These are phyloP conservation scores for Epistrophe grossulariae DNA, from an alignment of 2,888 invertebrate species.

Conservation along the genomic window DNA sequence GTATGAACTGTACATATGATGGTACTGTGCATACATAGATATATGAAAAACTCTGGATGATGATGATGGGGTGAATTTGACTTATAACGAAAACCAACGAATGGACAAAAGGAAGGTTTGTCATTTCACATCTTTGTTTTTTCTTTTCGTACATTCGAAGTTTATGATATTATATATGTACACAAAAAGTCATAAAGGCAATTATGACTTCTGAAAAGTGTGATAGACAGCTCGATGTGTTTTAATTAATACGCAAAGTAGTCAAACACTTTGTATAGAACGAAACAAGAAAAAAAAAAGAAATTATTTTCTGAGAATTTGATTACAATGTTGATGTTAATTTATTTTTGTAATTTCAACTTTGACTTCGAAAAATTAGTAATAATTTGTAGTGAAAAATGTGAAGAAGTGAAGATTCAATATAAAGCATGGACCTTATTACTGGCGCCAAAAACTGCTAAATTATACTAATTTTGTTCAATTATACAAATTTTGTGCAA, in stretches of 20 bases:
- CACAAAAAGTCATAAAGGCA: constrained; percentile 48
- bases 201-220: constrained; percentile 35
- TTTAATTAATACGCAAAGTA: constrained; percentile 39
- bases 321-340: neutral
- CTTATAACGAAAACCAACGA: constrained; percentile 16
- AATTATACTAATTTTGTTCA: too few species aligned
- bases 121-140: neutral
- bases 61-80: constrained; percentile 62
- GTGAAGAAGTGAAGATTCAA: too few species aligned
- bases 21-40: neutral
- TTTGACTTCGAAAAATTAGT: too few species aligned
- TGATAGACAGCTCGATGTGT: constrained; percentile 19
- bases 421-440: too few species aligned
- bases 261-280: constrained; percentile 15
- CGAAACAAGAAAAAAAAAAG: neutral
- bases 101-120: constrained; percentile 5
- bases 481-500: too few species aligned
- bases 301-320: neutral
- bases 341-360: neutral
- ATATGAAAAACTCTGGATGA: constrained; percentile 45
- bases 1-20: too few species aligned
- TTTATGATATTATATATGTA: constrained; percentile 24
- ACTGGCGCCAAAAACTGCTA: too few species aligned
- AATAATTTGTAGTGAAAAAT: too few species aligned
- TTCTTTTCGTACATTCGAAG: neutral